Evolutionary conservation across 2,888 invertebrate species (phyloP).

Genomic region (Imbricaverruca yamaguchii): DNA sequence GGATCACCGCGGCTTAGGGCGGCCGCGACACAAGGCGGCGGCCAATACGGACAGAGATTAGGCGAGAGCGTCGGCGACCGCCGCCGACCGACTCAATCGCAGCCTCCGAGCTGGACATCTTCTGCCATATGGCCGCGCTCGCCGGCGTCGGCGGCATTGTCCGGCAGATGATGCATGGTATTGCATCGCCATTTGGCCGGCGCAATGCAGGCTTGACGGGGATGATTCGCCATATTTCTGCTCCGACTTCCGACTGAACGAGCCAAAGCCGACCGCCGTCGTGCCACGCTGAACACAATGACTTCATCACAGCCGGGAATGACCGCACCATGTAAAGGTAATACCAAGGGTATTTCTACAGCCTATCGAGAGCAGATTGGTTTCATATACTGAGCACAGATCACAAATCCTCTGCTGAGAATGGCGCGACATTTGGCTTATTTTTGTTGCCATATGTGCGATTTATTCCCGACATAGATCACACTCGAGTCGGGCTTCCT

Average conservation of each 20-base stretch:
- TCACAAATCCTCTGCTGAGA: conserved; percentile 13
- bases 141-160: background rate
- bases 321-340: background rate
- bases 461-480: conserved; percentile 17
- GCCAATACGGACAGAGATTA: no score
- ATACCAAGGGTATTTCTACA: background rate
- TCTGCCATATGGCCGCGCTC: background rate
- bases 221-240: background rate
- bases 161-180: background rate
- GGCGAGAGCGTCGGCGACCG: no score
- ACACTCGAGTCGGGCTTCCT: background rate
- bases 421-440: conserved; percentile 16
- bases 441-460: conserved; percentile 20
- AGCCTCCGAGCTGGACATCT: background rate
- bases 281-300: no score
- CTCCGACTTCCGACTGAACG: background rate
- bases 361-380: background rate
- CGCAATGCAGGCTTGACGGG: background rate
- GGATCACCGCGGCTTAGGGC: no score
- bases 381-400: background rate
- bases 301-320: background rate
- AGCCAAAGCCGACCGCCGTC: background rate
- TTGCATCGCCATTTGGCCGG: background rate
- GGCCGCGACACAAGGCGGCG: no score
- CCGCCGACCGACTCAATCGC: no score